Conservation (phyloP, 2,888 invertebrate species). For the Sussaba pulchella region DNA sequence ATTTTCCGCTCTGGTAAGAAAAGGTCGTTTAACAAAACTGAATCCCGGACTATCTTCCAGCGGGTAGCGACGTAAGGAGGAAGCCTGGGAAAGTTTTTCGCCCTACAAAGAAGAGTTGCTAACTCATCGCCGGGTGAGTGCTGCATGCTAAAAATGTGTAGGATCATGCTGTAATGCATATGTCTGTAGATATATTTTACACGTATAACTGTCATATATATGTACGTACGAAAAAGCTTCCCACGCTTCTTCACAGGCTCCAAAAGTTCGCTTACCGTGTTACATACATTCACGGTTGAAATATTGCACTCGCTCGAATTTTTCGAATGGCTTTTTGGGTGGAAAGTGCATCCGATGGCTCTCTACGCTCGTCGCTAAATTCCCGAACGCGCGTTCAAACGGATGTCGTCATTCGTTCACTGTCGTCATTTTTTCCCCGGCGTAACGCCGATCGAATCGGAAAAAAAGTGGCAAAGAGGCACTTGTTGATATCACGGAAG, state of each 20-base stretch:
- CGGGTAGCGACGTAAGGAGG: slow-evolving; percentile 30
- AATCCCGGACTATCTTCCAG: slow-evolving; percentile 30
- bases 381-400: slow-evolving; percentile 16
- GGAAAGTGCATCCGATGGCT: slow-evolving; percentile 43
- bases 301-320: slow-evolving; percentile 42
- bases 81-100: slow-evolving; percentile 53
- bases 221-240: slow-evolving; percentile 42
- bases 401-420: slow-evolving; percentile 8
- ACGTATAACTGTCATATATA: slow-evolving; percentile 44
- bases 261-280: slow-evolving; percentile 48
- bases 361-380: slow-evolving; percentile 28
- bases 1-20: slow-evolving; percentile 47
- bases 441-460: background rate
- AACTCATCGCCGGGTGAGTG: slow-evolving; percentile 50
- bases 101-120: slow-evolving; percentile 58
- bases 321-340: slow-evolving; percentile 38
- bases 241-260: slow-evolving; percentile 33
- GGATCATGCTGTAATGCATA: slow-evolving; percentile 9
- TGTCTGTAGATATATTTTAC: background rate
- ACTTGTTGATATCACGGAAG: slow-evolving; percentile 37
- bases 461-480: slow-evolving; percentile 22
- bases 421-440: slow-evolving; percentile 9
- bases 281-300: slow-evolving; percentile 38
- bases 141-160: slow-evolving; percentile 51
- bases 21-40: slow-evolving; percentile 52